Percentiles rank a stretch among this genome's conserved stretches.
Conservation (phyloP, 2,888 invertebrate species). For the Oasisia sp. region DNA sequence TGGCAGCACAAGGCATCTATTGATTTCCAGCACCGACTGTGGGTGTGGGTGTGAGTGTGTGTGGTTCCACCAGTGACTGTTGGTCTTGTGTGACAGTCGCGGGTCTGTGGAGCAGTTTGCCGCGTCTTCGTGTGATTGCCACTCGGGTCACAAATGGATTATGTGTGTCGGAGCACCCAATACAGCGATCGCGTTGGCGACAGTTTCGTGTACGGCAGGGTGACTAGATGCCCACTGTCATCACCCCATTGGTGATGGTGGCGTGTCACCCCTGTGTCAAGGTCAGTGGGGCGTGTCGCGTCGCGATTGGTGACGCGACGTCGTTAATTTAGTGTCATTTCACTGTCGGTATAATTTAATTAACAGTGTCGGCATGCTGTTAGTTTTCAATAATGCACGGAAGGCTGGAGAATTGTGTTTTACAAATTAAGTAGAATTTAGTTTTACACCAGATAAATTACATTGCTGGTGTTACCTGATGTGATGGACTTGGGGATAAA, state of each 20-base stretch:
- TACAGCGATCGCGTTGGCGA: not conserved
- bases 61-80: not conserved
- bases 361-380: not conserved
- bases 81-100: not conserved
- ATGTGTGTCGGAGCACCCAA: not conserved
- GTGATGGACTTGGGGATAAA: too few relatives aligned
- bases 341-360: not conserved
- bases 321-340: not conserved
- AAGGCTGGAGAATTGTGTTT: too few relatives aligned
- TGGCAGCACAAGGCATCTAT: not conserved
- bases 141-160: not conserved
- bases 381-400: too few relatives aligned
- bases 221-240: not conserved
- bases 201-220: not conserved
- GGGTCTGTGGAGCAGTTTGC: not conserved
- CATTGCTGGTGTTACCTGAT: too few relatives aligned
- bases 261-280: conserved; percentile 6
- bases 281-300: not conserved
- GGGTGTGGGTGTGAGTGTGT: not conserved
- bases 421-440: too few relatives aligned
- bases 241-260: not conserved
- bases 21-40: not conserved
- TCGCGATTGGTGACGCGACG: not conserved
- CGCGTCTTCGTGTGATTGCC: not conserved
- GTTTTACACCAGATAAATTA: too few relatives aligned